Base-by-base conservation (phyloP, 2,888 invertebrate genomes). In the Trissoscelio sp. region DNA sequence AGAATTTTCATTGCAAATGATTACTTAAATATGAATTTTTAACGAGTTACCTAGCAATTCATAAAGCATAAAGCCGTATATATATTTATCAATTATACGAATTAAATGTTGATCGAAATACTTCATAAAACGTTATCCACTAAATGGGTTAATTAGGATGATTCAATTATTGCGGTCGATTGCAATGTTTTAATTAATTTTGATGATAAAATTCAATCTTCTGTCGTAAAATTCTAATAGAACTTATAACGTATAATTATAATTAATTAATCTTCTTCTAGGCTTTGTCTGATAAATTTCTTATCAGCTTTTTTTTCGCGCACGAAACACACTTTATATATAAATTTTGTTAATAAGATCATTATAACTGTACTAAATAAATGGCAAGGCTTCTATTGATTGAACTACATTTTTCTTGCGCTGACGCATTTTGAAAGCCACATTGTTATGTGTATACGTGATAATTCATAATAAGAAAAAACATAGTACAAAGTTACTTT, bases 1-100 rank as follows among this genome's bases (percentile, higher is more conserved):
- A 9, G 34, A 55, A 55, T 55, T 34, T 55, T 55, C 34, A 55
- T 55, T 55, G 55, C 55, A 55, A 55, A 55, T 55, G 34, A 18
- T 55, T 34, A 34, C 34, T 11, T 16, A 55, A 55, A 18, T 18
- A 18, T 16, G 55, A 55, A 34, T 18, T 34, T 31, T 55, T 34
- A 34, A 55, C n/a, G 34, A 55, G 34, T 18, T 4, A 7, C n/a
- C 11, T 11, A 18, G 12, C 9, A 2, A n/a, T 24, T n/a, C 12
- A 12, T 6, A 22, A 34, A 55, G 7, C 11, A 5, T 7, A 18
- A n/a, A n/a, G n/a, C n/a, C n/a, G n/a, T n/a, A n/a, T n/a, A 18
- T 18, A 55, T 18, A 18, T 34, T 55, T 31, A 18, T 18, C 34
- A 55, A 55, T 55, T 34, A 55, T 9, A 34, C 18, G 34, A 34